Evolutionary conservation across 1,140 invertebrate genomes (phyloP).

Genomic region (Drosophila obscura): DNA sequence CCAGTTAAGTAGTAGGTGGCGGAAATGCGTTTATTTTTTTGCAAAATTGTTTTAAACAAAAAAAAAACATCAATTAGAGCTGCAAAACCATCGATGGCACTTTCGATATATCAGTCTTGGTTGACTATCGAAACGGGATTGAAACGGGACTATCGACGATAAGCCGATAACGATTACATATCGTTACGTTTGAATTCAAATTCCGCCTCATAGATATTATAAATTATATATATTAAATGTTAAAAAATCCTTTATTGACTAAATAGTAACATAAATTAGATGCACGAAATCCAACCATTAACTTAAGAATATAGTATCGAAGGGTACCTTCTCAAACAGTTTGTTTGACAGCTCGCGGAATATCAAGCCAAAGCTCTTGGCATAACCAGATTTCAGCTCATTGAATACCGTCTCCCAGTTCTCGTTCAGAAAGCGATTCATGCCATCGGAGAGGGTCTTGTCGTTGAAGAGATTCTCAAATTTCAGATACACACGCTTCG

Average conservation of each 20-base stretch:
- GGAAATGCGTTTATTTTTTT: background rate
- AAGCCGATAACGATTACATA: too few relatives aligned
- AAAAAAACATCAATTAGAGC: constrained; percentile 13
- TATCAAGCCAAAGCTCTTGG: constrained; percentile 86
- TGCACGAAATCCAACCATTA: constrained; percentile 44
- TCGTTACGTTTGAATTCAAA: background rate
- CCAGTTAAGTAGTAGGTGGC: background rate
- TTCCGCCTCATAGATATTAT: too few relatives aligned
- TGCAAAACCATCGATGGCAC: constrained; percentile 8
- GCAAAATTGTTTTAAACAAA: constrained; percentile 33
- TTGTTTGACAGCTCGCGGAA: constrained; percentile 87
- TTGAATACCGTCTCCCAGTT: constrained; percentile 88
- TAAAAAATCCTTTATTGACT: constrained; percentile 61
- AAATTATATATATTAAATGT: background rate
- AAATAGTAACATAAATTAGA: constrained; percentile 58
- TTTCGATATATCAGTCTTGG: too few relatives aligned
- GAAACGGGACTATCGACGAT: too few relatives aligned
- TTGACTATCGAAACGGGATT: too few relatives aligned
- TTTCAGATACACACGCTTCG: constrained; percentile 85
- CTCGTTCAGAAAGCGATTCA: constrained; percentile 87
- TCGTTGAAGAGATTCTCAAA: constrained; percentile 88
- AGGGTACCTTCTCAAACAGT: constrained; percentile 87
- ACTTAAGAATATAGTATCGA: constrained; percentile 87
- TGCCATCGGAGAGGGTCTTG: constrained; percentile 85
- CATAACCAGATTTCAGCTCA: constrained; percentile 87